Conservation (phyloP, 2,888 invertebrate genomes). For the Opisthograptis luteolata region DNA sequence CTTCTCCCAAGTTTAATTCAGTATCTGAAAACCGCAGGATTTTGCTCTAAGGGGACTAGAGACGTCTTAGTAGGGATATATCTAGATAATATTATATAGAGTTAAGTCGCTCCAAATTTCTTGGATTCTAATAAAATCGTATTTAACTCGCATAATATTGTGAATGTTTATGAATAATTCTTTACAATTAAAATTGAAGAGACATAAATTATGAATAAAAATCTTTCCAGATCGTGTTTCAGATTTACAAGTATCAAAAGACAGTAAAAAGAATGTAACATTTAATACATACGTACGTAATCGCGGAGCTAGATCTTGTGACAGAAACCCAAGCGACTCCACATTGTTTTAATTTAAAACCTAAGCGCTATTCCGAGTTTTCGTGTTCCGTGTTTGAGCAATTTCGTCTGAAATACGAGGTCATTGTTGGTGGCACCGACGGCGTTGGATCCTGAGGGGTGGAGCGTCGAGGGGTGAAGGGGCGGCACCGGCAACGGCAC, state of each 20-base stretch:
- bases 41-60: constrained; percentile 19
- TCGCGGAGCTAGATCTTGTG: constrained; percentile 29
- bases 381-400: constrained; percentile 81
- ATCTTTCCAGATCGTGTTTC: neutral
- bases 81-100: no score
- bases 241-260: neutral
- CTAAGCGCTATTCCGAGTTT: constrained; percentile 71
- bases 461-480: constrained; percentile 45
- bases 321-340: constrained; percentile 32
- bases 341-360: constrained; percentile 50
- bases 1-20: constrained; percentile 32
- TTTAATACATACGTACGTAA: constrained; percentile 19
- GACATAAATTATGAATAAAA: no score
- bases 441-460: constrained; percentile 66
- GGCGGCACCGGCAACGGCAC: constrained; percentile 53
- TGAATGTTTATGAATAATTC: no score
- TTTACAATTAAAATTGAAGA: no score
- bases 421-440: constrained; percentile 82
- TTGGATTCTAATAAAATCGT: neutral
- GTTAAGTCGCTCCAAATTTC: neutral
- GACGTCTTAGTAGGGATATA: no score
- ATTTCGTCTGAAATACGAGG: constrained; percentile 83
- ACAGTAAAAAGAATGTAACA: constrained; percentile 8
- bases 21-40: constrained; percentile 25
- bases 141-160: no score